These are phyloP conservation scores for Scaptomyza tumidula DNA, from an alignment of 2,888 invertebrate genomes.

Conservation along the genomic window DNA sequence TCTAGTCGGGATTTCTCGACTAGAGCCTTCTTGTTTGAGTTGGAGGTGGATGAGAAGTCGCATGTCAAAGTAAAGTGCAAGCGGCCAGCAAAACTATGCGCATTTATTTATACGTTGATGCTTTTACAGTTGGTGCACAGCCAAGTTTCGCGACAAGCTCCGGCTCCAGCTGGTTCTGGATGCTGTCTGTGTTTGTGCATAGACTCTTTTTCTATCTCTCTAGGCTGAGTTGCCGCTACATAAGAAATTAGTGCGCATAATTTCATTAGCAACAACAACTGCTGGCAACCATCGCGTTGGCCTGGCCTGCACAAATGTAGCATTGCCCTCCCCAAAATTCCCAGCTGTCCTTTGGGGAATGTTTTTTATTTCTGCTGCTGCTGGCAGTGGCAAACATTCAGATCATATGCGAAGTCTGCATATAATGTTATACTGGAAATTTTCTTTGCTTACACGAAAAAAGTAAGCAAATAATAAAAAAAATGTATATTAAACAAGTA, in stretches of 20 bases:
- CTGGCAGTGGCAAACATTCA: slow-evolving; percentile 41
- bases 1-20: too few relatives aligned
- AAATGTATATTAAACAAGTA: too few relatives aligned
- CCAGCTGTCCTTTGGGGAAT: slow-evolving; percentile 54
- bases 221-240: slow-evolving; percentile 63
- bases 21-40: too few relatives aligned
- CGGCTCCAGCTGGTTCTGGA: slow-evolving; percentile 1
- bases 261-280: slow-evolving; percentile 64
- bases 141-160: slow-evolving; percentile 49
- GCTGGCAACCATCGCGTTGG: slow-evolving; percentile 69
- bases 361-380: slow-evolving; percentile 32
- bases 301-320: slow-evolving; percentile 71
- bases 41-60: slow-evolving; percentile 30
- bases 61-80: slow-evolving; percentile 71
- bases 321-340: neutral
- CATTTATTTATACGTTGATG: slow-evolving; percentile 65
- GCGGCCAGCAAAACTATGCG: slow-evolving; percentile 66
- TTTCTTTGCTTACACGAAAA: slow-evolving; percentile 45
- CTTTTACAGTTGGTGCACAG: slow-evolving; percentile 52
- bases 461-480: slow-evolving; percentile 40
- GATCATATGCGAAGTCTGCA: slow-evolving; percentile 58
- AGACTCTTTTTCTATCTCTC: slow-evolving; percentile 29
- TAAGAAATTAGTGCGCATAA: slow-evolving; percentile 77
- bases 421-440: slow-evolving; percentile 74
- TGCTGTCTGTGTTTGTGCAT: neutral